Percentiles rank a stretch among this genome's conserved stretches.
Evolutionary conservation across 2,888 invertebrate species (phyloP).

Genomic region (Alviniconcha strummeri): DNA sequence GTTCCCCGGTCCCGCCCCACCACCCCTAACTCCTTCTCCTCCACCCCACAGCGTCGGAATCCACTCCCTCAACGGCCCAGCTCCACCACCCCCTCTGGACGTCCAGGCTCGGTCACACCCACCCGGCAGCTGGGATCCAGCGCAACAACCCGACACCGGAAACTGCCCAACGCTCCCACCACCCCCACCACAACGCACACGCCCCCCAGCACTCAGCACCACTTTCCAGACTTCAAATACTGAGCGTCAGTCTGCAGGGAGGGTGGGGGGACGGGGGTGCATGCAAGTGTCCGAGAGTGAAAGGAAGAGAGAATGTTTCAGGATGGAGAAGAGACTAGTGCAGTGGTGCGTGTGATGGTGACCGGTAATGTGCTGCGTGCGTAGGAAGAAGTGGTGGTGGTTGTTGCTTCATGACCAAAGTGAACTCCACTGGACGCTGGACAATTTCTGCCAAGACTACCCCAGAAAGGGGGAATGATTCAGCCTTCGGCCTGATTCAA

Average conservation of each 20-base stretch:
- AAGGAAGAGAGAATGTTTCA: too few relatives aligned
- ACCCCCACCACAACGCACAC: background rate
- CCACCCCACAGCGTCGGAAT: constrained; percentile 42
- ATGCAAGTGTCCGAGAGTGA: too few relatives aligned
- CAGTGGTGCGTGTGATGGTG: too few relatives aligned
- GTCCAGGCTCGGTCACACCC: constrained; percentile 12
- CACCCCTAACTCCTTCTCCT: constrained; percentile 52
- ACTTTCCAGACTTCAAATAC: constrained; percentile 3
- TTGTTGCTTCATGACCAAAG: too few relatives aligned
- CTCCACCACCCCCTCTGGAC: constrained; percentile 39
- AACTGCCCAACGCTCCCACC: constrained; percentile 40
- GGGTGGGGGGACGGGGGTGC: too few relatives aligned
- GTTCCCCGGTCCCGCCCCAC: constrained; percentile 53
- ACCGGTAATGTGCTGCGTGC: too few relatives aligned
- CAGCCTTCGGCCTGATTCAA: too few relatives aligned
- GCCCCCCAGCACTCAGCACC: background rate
- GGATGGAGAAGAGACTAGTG: too few relatives aligned
- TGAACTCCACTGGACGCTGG: too few relatives aligned
- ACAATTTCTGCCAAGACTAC: too few relatives aligned
- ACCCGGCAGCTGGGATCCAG: constrained; percentile 22
- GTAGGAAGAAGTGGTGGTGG: too few relatives aligned
- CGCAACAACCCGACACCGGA: constrained; percentile 46
- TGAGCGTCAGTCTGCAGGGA: background rate
- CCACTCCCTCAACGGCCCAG: constrained; percentile 44
- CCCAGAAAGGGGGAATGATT: too few relatives aligned